Evolutionary conservation across 1,140 invertebrate genomes (phyloP).

Genomic region (Physella acuta): DNA sequence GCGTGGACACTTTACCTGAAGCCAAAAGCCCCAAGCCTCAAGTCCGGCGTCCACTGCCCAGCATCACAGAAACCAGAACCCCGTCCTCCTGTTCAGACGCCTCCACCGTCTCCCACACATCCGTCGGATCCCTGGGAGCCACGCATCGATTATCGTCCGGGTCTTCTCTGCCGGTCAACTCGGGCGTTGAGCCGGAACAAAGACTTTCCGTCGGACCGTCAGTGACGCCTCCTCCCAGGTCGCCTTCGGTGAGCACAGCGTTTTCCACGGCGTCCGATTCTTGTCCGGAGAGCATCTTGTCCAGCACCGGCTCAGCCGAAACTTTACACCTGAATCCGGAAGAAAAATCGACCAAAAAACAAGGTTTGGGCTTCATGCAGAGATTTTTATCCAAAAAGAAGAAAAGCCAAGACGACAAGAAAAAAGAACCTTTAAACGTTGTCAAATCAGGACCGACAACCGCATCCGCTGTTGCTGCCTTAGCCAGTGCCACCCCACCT

Average conservation of each 20-base stretch:
- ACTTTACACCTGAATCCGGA: background rate
- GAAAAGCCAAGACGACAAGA: conserved; percentile 23
- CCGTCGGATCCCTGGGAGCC: conserved; percentile 22
- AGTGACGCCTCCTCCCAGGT: background rate
- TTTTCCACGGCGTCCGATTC: background rate
- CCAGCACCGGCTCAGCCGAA: conserved; percentile 7
- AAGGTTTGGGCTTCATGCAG: conserved; percentile 49
- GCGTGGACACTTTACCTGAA: conserved; percentile 1
- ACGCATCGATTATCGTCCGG: background rate
- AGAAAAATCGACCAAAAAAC: conserved; percentile 20
- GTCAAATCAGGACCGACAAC: conserved; percentile 26
- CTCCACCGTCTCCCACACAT: conserved; percentile 33
- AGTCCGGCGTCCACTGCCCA: conserved; percentile 36
- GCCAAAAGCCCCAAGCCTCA: conserved; percentile 15
- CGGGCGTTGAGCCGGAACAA: conserved; percentile 1
- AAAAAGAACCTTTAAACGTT: conserved; percentile 28
- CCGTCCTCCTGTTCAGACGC: conserved; percentile 42
- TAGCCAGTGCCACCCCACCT: background rate
- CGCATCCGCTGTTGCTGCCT: conserved; percentile 15
- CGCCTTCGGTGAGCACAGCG: background rate
- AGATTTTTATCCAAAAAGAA: conserved; percentile 51
- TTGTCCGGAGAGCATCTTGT: background rate
- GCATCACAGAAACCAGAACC: conserved; percentile 44
- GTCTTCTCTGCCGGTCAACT: conserved; percentile 1
- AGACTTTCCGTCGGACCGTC: background rate